Conservation (phyloP, 2,113 vertebrate genomes). For the Oncorhynchus masou region DNA sequence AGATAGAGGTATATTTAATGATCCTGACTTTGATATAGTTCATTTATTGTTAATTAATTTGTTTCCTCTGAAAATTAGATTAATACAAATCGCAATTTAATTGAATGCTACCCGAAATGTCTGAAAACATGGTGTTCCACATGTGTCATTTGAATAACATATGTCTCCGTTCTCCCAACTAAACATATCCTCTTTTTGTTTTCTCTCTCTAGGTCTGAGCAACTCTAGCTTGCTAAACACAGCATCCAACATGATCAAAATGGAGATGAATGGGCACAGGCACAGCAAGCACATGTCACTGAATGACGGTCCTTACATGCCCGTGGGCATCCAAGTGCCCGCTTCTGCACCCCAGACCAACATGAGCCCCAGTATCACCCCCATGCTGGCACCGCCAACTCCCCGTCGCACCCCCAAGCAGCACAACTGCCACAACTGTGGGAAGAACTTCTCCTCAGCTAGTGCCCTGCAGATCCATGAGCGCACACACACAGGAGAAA, state of each 20-base stretch:
- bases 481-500: slow-evolving; percentile 98
- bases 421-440: slow-evolving; percentile 98
- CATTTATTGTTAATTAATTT: too few relatives aligned
- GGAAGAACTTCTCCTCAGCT: slow-evolving; percentile 98
- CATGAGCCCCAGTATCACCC: slow-evolving; percentile 88
- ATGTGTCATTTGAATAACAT: neutral
- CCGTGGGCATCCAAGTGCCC: slow-evolving; percentile 85
- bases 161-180: neutral
- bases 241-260: slow-evolving; percentile 91
- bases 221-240: slow-evolving; percentile 87
- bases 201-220: slow-evolving; percentile 84
- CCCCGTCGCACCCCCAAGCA: slow-evolving; percentile 96
- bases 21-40: neutral
- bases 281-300: slow-evolving; percentile 87
- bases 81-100: neutral
- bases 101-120: slow-evolving; percentile 69
- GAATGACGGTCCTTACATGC: slow-evolving; percentile 85
- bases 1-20: slow-evolving; percentile 89
- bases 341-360: slow-evolving; percentile 83
- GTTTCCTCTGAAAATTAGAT: neutral
- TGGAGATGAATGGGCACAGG: slow-evolving; percentile 96
- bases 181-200: slow-evolving; percentile 47
- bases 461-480: slow-evolving; percentile 99
- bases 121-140: neutral
- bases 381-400: slow-evolving; percentile 94